Evolutionary conservation across 1,140 invertebrate genomes (phyloP).

Genomic region (Panagrolaimus sp.): DNA sequence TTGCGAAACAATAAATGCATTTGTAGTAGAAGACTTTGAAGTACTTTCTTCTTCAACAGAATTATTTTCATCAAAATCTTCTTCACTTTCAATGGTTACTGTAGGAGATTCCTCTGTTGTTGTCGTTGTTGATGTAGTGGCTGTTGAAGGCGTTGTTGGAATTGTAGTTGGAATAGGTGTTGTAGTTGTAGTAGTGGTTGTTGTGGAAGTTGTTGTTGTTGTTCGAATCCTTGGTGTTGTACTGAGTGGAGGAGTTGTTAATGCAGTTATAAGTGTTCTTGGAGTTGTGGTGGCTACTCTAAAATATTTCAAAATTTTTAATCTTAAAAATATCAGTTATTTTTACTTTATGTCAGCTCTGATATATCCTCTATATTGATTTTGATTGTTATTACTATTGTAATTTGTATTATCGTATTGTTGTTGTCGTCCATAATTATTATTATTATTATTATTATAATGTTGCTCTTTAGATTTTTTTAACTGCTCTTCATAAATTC

Average conservation of each 20-base stretch:
- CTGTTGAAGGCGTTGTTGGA: neutral
- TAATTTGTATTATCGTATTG: too few relatives aligned
- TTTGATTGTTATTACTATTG: conserved; percentile 2
- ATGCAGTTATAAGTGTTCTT: neutral
- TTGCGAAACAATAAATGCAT: neutral
- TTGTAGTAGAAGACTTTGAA: too few relatives aligned
- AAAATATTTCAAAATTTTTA: neutral
- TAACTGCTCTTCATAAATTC: conserved; percentile 4
- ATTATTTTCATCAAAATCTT: neutral
- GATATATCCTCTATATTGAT: neutral
- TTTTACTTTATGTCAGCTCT: neutral
- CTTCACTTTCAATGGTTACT: neutral
- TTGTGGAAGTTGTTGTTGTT: conserved; percentile 3
- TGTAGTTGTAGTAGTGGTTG: neutral
- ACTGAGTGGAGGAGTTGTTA: neutral
- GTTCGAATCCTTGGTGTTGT: neutral
- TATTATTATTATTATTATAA: too few relatives aligned
- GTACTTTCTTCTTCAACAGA: neutral
- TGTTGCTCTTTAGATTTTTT: neutral
- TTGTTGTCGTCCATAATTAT: neutral
- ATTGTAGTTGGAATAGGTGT: neutral
- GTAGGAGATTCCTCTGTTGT: too few relatives aligned
- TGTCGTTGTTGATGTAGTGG: neutral
- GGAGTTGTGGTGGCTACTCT: neutral
- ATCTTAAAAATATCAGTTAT: neutral